A percentile compares a stretch with the other conserved stretches of the same genome.
These are phyloP conservation scores for Galbula dea DNA, from an alignment of 2,113 vertebrate species.

Conservation along the genomic window DNA sequence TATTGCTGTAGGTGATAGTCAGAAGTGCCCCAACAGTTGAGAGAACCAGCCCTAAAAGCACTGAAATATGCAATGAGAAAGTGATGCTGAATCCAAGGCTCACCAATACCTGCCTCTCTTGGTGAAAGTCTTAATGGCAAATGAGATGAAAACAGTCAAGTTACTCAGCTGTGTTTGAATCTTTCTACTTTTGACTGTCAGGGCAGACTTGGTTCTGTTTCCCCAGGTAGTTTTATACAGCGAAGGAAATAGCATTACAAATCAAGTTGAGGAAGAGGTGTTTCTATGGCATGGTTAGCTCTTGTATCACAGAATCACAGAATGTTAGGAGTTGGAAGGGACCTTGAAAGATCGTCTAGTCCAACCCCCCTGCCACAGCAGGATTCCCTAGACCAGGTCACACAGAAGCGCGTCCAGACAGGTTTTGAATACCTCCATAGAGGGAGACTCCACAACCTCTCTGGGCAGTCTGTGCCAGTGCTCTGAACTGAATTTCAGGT, in stretches of 20 bases:
- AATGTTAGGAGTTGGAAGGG: no score
- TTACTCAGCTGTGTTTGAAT: neutral
- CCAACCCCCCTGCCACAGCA: no score
- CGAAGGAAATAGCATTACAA: neutral
- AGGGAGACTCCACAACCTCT: no score
- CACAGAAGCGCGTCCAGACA: no score
- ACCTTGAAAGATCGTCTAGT: no score
- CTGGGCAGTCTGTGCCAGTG: no score
- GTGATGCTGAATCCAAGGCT: neutral
- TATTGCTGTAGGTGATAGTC: neutral
- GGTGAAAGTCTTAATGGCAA: neutral
- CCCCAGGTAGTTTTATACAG: neutral
- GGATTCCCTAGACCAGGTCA: no score
- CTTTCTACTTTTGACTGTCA: neutral
- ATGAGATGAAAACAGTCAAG: neutral
- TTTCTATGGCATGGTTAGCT: neutral
- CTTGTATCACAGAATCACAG: no score
- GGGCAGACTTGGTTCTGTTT: neutral
- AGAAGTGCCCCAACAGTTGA: neutral
- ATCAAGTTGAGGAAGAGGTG: neutral
- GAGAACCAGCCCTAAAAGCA: neutral
- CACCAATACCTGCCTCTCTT: neutral
- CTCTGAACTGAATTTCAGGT: neutral
- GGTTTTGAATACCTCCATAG: no score
- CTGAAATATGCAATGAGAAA: neutral